phyloP scores from a whole-genome alignment of 2,797 vertebrate species.

The Apogon hyalosoma region DNA sequence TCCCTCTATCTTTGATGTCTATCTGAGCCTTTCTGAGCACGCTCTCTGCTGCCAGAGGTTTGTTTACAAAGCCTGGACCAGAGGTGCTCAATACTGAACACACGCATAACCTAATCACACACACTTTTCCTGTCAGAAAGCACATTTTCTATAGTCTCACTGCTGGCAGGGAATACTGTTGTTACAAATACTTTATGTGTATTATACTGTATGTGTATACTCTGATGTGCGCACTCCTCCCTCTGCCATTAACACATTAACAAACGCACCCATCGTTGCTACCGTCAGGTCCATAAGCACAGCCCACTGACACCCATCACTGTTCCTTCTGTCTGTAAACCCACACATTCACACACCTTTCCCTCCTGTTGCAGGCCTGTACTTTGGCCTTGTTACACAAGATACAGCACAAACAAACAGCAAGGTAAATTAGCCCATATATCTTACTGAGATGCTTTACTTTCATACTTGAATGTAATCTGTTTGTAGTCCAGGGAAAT shows the following conservation, averaged over 20 bases:
- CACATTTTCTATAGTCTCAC: constrained; percentile 80
- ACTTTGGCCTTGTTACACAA: constrained; percentile 8
- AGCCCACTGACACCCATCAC: constrained; percentile 45
- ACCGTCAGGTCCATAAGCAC: constrained; percentile 72
- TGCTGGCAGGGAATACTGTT: constrained; percentile 76
- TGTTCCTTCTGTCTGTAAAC: constrained; percentile 12
- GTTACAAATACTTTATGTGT: constrained; percentile 56
- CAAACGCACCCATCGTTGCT: constrained; percentile 43
- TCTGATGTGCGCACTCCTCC: constrained; percentile 38
- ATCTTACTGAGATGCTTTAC: constrained; percentile 3
- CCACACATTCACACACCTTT: constrained; percentile 33
- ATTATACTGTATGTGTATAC: constrained; percentile 38
- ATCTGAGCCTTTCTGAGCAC: constrained; percentile 75
- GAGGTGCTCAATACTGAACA: constrained; percentile 58
- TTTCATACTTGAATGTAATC: constrained; percentile 13
- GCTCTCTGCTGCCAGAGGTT: constrained; percentile 64
- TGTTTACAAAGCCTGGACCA: constrained; percentile 60
- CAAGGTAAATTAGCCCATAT: too few relatives aligned
- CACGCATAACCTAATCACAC: constrained; percentile 45
- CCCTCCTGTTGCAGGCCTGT: constrained; percentile 7
- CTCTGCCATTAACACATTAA: constrained; percentile 28
- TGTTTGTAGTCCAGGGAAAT: constrained; percentile 11
- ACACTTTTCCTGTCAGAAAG: constrained; percentile 72
- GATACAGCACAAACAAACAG: too few relatives aligned
- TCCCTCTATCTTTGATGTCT: constrained; percentile 73